Conservation (phyloP, 2,888 invertebrate species). For the Flabesymbios commensalis region DNA sequence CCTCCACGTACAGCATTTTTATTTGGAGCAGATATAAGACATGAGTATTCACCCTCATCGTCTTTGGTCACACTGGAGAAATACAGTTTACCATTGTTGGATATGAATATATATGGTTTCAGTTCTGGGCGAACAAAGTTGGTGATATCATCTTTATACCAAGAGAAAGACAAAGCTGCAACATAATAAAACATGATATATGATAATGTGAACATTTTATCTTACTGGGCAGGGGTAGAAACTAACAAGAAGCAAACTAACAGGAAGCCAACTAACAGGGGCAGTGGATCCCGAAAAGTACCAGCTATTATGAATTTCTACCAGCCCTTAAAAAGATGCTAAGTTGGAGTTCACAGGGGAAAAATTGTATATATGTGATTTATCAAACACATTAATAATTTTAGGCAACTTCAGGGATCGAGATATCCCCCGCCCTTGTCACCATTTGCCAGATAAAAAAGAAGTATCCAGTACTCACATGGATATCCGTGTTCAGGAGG, state of each 20-base stretch:
- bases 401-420: no score
- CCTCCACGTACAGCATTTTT: slow-evolving; percentile 40
- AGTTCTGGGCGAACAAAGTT: slow-evolving; percentile 92
- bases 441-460: no score
- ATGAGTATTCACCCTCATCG: slow-evolving; percentile 49
- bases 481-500: slow-evolving; percentile 87
- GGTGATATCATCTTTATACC: slow-evolving; percentile 87
- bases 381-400: no score
- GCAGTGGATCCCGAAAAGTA: background rate
- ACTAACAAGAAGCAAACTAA: background rate
- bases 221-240: background rate
- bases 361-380: no score
- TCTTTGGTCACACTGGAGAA: slow-evolving; percentile 91
- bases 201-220: background rate
- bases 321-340: no score
- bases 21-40: slow-evolving; percentile 31
- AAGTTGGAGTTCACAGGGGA: no score
- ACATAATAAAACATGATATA: background rate
- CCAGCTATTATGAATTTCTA: no score
- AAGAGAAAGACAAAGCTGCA: slow-evolving; percentile 23
- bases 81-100: slow-evolving; percentile 89
- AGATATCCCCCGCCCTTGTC: no score
- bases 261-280: slow-evolving; percentile 4
- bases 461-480: slow-evolving; percentile 63
- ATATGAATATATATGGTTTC: slow-evolving; percentile 80